Conservation (phyloP, 2,113 vertebrate genomes). For the Microcebus griseorufus region DNA sequence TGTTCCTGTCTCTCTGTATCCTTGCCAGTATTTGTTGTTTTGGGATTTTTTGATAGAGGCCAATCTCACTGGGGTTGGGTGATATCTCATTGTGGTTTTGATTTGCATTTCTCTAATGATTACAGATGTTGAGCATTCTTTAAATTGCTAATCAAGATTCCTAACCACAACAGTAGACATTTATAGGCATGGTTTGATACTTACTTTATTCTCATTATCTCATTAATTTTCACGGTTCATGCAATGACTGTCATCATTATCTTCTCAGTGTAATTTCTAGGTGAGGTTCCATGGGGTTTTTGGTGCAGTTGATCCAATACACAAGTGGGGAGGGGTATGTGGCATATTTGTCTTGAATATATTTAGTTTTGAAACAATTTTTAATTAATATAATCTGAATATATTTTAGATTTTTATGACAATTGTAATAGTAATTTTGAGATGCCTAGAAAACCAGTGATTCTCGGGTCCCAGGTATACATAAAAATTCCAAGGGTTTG, state of each 20-base stretch:
- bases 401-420: background rate
- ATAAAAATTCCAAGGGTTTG: background rate
- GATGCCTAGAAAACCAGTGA: background rate
- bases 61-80: no score
- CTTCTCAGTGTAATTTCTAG: background rate
- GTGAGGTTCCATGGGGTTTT: background rate
- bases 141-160: background rate
- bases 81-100: no score
- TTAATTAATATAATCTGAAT: background rate
- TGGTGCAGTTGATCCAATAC: background rate
- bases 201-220: background rate
- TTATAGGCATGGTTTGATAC: background rate
- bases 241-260: background rate
- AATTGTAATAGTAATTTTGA: background rate
- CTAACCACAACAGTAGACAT: background rate
- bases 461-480: background rate
- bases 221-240: background rate
- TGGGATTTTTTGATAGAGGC: no score
- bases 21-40: no score
- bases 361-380: constrained; percentile 39
- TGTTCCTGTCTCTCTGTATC: no score
- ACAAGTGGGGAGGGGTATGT: background rate
- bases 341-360: background rate
- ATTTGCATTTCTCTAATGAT: no score
- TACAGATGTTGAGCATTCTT: no score